phyloP scores from a whole-genome alignment of 92 coral and sea anemone genomes.

The Meandrina meandrites region DNA sequence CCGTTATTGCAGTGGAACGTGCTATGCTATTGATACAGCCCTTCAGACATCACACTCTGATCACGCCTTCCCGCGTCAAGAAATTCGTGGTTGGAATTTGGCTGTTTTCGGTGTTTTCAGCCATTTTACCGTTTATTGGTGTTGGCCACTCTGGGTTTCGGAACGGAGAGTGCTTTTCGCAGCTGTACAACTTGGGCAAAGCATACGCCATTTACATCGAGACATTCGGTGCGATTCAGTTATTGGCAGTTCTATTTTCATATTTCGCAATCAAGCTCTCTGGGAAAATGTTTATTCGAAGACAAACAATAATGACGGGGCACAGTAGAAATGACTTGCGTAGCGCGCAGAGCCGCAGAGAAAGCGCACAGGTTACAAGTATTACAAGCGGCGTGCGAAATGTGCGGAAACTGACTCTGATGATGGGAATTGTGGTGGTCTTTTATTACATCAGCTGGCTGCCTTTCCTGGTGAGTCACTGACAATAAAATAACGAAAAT shows the following conservation, averaged over 20 bases:
- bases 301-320: conserved; percentile 60
- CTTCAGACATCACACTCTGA: conserved; percentile 65
- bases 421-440: conserved; percentile 80
- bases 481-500: neutral
- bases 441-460: conserved; percentile 85
- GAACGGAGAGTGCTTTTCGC: conserved; percentile 55
- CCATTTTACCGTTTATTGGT: conserved; percentile 67
- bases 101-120: conserved; percentile 62
- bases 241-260: conserved; percentile 49
- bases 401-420: conserved; percentile 58
- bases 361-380: conserved; percentile 9
- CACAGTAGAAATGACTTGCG: conserved; percentile 2
- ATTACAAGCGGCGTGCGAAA: conserved; percentile 60
- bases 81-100: conserved; percentile 65
- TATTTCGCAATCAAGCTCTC: conserved; percentile 72
- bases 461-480: conserved; percentile 81
- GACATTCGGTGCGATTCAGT: conserved; percentile 59
- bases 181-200: conserved; percentile 69
- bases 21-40: conserved; percentile 67
- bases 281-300: conserved; percentile 62
- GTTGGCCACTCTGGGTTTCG: conserved; percentile 73
- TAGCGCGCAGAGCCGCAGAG: neutral
- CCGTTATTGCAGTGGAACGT: conserved; percentile 77
- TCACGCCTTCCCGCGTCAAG: conserved; percentile 50
- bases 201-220: conserved; percentile 68